Percentiles rank a stretch among this genome's conserved stretches.
Evolutionary conservation across 2,888 invertebrate species (phyloP).

Genomic region (Mesoligia furuncula): DNA sequence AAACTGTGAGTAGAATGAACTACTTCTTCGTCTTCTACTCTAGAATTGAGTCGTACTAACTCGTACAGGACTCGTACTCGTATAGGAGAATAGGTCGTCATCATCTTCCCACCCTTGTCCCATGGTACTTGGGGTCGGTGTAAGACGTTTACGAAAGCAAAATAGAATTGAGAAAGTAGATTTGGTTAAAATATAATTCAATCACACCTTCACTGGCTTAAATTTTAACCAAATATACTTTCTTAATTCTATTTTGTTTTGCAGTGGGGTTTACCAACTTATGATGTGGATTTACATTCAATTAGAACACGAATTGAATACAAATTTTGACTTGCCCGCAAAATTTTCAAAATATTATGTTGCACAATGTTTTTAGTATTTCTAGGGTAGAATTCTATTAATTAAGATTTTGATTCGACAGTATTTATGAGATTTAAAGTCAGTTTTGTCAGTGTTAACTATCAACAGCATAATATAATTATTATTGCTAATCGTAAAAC

Average conservation of each 20-base stretch:
- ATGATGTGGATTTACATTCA: neutral
- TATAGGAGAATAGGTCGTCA: neutral
- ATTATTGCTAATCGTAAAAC: neutral
- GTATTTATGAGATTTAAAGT: neutral
- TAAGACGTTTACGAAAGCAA: neutral
- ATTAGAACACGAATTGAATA: neutral
- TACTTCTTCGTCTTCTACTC: no score
- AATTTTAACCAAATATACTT: no score
- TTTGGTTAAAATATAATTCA: no score
- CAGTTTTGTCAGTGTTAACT: neutral
- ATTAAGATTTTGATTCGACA: neutral
- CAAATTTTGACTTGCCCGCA: neutral
- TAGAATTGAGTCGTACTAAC: neutral
- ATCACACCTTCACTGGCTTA: no score
- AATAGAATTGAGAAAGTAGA: no score
- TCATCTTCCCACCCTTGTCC: neutral
- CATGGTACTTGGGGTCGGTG: neutral
- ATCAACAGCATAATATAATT: neutral
- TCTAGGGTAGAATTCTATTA: neutral
- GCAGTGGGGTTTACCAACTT: neutral
- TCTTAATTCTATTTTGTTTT: no score
- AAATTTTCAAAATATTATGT: neutral
- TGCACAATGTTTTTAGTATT: no score
- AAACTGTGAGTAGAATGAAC: slow-evolving; percentile 62
- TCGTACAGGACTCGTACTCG: no score